Base-by-base conservation (phyloP, 2,888 invertebrate species). In the Hesperia comma region DNA sequence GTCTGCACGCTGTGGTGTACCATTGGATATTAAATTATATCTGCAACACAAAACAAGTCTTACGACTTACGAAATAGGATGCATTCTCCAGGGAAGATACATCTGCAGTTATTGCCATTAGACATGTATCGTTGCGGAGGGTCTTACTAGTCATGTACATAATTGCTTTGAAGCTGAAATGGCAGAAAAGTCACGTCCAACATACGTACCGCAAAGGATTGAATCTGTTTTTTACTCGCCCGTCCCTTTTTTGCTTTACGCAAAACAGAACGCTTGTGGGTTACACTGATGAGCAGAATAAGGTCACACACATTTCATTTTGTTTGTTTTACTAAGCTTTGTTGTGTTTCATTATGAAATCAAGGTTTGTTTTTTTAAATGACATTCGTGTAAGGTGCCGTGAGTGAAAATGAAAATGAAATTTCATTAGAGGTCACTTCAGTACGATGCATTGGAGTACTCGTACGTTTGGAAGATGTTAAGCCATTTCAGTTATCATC, bases 131-230 rank as follows among this genome's bases (percentile, higher is more conserved):
- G 71, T 75, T 74, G 69, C 54, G 46, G 53, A 75, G 74, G 76
- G 74, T 75, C 77, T 77, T 73, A 76, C 46, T 55, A 66, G 60
- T 75, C 71, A 72, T 74, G 77, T 76, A 74, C 77, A 80, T 88
- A 83, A 87, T 89, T 88, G 83, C 81, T 84, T 80, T 77, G 79
- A 83, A 86, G 85, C 77, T 81, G 79, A 80, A 82, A 80, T 79
- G 77, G 80, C 77, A 77, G 73, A 77, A 83, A 79, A 80, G 78
- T 79, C 82, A 78, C 79, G 82, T 84, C 72, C 69, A 72, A 72
- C 72, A 26, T 76, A 76, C 37, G 51, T 64, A 64, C 55, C 49
- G 46, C 58, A 58, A 41, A 53, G 58, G 53, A 64, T 64, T 64
- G 41, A 64, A 64, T 64, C 64, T 53, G 64, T 58, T 58, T 63